These are phyloP conservation scores for Caenorhabditis elegans DNA, from an alignment of 1,140 invertebrate species.

Conservation along the genomic window WBcel235 BX284602.5:7290501-7291000, in stretches of 20 bases:
- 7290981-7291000: conserved; percentile 21
- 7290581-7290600: conserved; percentile 40
- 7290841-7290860: conserved; percentile 33
- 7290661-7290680: conserved; percentile 27
- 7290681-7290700: conserved; percentile 35
- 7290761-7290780: conserved; percentile 44
- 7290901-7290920: not conserved
- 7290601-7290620: conserved; percentile 42
- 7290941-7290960: conserved; percentile 45
- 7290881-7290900: conserved; percentile 10
- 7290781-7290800: conserved; percentile 17
- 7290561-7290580: conserved; percentile 36
- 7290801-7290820: not conserved
- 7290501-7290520: conserved; percentile 29
- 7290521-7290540: conserved; percentile 80
- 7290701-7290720: conserved; percentile 30
- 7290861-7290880: conserved; percentile 44
- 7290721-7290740: not conserved
- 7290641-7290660: not conserved
- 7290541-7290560: conserved; percentile 78
- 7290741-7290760: conserved; percentile 36
- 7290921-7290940: conserved; percentile 10
- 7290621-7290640: not conserved
- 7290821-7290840: conserved; percentile 34
- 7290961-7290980: conserved; percentile 34